Base-by-base conservation (phyloP, 1,140 invertebrate species). In the Lucilia cuprina region DNA sequence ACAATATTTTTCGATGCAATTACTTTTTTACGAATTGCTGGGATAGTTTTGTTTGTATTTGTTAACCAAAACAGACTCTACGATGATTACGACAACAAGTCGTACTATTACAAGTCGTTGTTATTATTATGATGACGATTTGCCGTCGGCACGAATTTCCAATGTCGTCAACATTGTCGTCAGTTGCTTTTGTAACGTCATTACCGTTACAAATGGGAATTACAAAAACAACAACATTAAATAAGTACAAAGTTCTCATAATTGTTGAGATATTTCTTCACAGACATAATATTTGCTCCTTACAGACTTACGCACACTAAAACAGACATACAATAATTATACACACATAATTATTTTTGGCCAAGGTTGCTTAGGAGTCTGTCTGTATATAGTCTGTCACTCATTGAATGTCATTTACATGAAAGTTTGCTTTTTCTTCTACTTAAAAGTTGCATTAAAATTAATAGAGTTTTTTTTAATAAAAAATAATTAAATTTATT, bases 391-490 rank as follows among this genome's bases (percentile, higher is more conserved):
- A 41, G 41, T 41, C 41, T 2, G 41, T 41, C 41, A 5, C 10
- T 41, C 65, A 21, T 9, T 70, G 65, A 70, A 70, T 70, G 65
- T 70, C 65, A 70, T 70, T 70, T 70, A 21, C 65, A 70, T 70
- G 25, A 70, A 70, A 70, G 65, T 70, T 30, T 30, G 25, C 3
- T 30, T 70, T 70, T 55, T n/a, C n/a, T 55, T 55, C 5, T 55
- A 17, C 50, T 25, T 21, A 21, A 70, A n/a, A 70, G 65, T 70
- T 70, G 65, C 65, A 25, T 60, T 70, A 70, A 70, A 70, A 70
- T 70, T 70, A 70, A 70, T 70, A 19, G 65, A 70, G 65, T 70
- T 70, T 70, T 70, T 70, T 70, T 70, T 70, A 70, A 70, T 70
- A 70, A 70, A 9, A 70, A 70, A 21, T 25, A 70, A 70, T 70